Evolutionary conservation across 2,888 invertebrate species (phyloP), one percentile per base, ranked within the genome.

Genomic region (Chouioia cunea): DNA sequence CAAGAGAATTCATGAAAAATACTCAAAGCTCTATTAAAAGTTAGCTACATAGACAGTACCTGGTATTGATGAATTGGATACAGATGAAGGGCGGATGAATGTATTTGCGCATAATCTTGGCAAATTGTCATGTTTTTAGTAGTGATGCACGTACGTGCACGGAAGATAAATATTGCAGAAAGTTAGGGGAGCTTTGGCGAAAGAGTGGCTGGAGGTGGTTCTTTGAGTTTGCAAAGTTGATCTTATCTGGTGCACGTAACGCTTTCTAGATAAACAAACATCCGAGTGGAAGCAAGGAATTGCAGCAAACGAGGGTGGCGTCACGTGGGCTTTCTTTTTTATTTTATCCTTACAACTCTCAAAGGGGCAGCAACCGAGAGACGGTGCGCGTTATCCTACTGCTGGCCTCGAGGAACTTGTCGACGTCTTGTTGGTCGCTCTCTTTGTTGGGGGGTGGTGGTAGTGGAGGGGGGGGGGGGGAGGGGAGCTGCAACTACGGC

Each of bases 261-360:
- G 8, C 46, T 27, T 16, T 20, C 48, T 22, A 10, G 56, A 53
- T 64, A 58, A 70, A 64, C 44, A 70, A 70, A 64, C 58, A 64
- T 70, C 53, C 46, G 53, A 20, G 58, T 69, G 50, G 18, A 27
- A 69, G n/a, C 53, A 57, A 69, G 64, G 64, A 70, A 58, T 70
- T 15, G 64, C 46, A 46, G 22, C 52, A 69, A 52, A 27, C 50
- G 44, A 23, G 23, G 57, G 14, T 14, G 20, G 46, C 14, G 16
- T 1, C 20, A 12, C 22, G 52, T 12, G 36, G 6, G n/a, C 20
- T 12, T 18, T 36, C 16, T 4, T 59, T 59, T 16, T 8, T 59
- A n/a, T 50, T 2, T 27, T 10, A 12, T 3, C 36, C 36, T 27
- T 6, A 12, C 36, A 1, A 27, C 36, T 3, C 10, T 36, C 36